Evolutionary conservation across 2,888 invertebrate genomes (phyloP).

Genomic region (Ormyrus labotus): DNA sequence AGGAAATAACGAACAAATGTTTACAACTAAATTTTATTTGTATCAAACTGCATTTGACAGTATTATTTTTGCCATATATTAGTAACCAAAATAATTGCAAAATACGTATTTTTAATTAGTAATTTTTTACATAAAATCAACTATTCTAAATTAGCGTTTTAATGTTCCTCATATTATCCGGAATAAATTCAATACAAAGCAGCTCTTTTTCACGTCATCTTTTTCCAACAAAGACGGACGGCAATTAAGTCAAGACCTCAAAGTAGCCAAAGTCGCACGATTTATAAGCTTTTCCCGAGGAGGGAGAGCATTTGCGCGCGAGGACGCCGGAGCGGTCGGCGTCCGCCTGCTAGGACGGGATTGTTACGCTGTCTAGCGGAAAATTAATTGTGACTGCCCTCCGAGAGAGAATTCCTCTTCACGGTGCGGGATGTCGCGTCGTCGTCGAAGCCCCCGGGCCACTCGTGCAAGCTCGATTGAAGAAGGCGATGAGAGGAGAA

Average conservation of each 20-base stretch:
- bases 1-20: no score
- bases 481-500: background rate
- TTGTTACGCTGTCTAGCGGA: constrained; percentile 45
- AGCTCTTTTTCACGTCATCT: no score
- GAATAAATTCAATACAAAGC: no score
- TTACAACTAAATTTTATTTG: no score
- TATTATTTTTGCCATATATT: no score
- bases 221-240: background rate
- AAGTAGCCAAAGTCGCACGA: background rate
- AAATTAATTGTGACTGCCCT: constrained; percentile 58
- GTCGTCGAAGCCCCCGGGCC: constrained; percentile 19
- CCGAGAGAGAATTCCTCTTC: constrained; percentile 30
- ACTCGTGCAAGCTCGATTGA: background rate
- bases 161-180: no score
- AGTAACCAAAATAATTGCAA: no score
- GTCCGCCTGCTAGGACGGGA: background rate
- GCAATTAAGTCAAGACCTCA: background rate
- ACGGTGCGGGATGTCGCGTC: constrained; percentile 23
- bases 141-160: no score
- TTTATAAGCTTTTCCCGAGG: background rate
- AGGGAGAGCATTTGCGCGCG: constrained; percentile 1
- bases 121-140: no score
- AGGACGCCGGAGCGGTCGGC: background rate
- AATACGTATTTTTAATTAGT: no score
- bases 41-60: no score